These are phyloP conservation scores for Amblyopsis rosae DNA, from an alignment of 2,113 vertebrate species.

Conservation along the genomic window DNA sequence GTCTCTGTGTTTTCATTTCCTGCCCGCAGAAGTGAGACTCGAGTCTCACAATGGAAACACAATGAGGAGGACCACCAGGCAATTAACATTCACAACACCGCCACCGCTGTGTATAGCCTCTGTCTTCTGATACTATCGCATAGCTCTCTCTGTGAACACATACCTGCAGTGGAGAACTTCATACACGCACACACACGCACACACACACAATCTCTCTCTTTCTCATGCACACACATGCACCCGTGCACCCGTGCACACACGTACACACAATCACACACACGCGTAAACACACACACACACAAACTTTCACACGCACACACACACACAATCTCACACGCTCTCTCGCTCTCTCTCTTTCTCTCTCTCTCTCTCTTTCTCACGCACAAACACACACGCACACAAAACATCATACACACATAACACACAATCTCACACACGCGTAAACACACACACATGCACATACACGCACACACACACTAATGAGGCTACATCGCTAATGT, in stretches of 20 bases:
- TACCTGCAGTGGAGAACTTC: not conserved
- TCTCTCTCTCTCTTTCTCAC: no score
- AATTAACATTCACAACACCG: conserved; percentile 54
- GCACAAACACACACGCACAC: no score
- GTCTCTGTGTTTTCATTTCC: conserved; percentile 65
- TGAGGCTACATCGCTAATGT: conserved; percentile 68
- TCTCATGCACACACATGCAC: not conserved
- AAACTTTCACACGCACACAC: not conserved
- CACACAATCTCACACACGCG: no score
- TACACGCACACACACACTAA: conserved; percentile 55
- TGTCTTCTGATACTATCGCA: conserved; percentile 4
- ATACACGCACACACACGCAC: conserved; percentile 21
- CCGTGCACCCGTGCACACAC: conserved; percentile 27
- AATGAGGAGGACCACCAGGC: conserved; percentile 39
- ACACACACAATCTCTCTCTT: conserved; percentile 5
- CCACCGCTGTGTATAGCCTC: conserved; percentile 25
- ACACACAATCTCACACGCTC: no score
- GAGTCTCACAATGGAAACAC: conserved; percentile 57
- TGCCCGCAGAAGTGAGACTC: conserved; percentile 61
- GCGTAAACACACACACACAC: conserved; percentile 40
- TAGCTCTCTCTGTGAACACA: conserved; percentile 10
- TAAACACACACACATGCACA: conserved; percentile 11
- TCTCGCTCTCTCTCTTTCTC: no score
- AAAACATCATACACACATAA: no score
- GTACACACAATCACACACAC: conserved; percentile 15